Percentiles rank a stretch among this genome's conserved stretches.
These are phyloP conservation scores for Patella pellucida DNA, from an alignment of 2,888 invertebrate species.

Conservation along the genomic window DNA sequence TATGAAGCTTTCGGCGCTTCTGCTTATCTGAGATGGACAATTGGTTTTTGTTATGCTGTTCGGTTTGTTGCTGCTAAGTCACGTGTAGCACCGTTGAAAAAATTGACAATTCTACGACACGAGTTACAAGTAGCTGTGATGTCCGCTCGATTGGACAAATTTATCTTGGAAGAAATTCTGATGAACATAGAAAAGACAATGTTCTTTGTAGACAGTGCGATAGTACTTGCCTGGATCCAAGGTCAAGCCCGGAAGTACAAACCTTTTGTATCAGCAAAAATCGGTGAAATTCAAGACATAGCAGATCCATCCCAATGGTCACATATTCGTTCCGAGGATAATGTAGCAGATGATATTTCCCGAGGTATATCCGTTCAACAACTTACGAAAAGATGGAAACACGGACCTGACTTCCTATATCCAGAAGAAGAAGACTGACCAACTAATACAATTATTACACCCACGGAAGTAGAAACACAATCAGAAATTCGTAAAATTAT, in stretches of 20 bases:
- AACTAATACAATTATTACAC: not conserved
- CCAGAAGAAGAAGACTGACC: conserved; percentile 5
- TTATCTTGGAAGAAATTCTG: not conserved
- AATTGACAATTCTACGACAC: not conserved
- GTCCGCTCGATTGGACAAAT: not conserved
- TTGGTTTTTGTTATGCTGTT: no score
- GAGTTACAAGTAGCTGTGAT: not conserved
- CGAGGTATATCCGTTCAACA: not conserved
- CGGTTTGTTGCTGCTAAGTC: not conserved
- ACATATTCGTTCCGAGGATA: not conserved
- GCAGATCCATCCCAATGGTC: not conserved
- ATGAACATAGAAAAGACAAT: not conserved
- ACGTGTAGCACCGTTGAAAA: not conserved
- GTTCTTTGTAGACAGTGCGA: conserved; percentile 1
- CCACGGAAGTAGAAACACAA: not conserved
- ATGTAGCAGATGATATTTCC: conserved; percentile 3
- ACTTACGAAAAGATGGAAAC: not conserved
- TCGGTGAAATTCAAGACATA: not conserved
- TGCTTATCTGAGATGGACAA: no score
- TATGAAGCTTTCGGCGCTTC: no score
- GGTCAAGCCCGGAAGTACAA: not conserved
- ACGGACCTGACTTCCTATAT: not conserved
- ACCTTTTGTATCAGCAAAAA: not conserved
- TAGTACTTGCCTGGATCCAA: conserved; percentile 9
- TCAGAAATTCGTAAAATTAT: not conserved